phyloP scores from a whole-genome alignment of 2,888 invertebrate species.

The Cryptocephalus primarius region DNA sequence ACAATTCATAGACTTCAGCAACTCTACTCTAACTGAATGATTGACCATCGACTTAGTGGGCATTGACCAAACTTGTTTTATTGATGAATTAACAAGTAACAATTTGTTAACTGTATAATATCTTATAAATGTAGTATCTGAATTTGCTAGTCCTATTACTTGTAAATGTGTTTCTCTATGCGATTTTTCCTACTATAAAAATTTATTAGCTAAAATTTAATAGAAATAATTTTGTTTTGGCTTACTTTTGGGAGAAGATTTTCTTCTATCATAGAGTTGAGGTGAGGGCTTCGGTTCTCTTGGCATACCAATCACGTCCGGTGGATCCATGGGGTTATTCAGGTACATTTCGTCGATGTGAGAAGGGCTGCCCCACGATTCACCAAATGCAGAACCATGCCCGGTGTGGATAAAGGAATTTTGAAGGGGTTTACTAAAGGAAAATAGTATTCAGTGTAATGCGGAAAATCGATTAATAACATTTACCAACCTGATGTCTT shows the following conservation, averaged over 20 bases:
- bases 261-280: conserved; percentile 38
- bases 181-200: too few species aligned
- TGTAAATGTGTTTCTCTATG: too few species aligned
- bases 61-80: too few species aligned
- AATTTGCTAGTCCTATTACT: too few species aligned
- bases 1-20: too few species aligned
- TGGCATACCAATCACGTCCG: conserved; percentile 46
- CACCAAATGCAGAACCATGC: conserved; percentile 60
- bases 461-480: neutral
- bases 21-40: too few species aligned
- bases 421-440: conserved; percentile 56
- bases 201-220: too few species aligned
- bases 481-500: conserved; percentile 45
- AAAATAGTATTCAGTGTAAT: neutral
- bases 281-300: conserved; percentile 27
- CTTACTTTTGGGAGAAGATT: conserved; percentile 34
- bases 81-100: too few species aligned
- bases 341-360: conserved; percentile 70
- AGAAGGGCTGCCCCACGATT: conserved; percentile 76
- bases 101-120: too few species aligned
- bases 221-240: neutral
- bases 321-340: conserved; percentile 63
- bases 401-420: conserved; percentile 79
- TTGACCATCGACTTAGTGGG: too few species aligned
- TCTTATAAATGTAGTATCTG: too few species aligned